A percentile compares a stretch with the other conserved stretches of the same genome.
Evolutionary conservation across 2,888 invertebrate species (phyloP).

Genomic region (Drosophila kuntzei): DNA sequence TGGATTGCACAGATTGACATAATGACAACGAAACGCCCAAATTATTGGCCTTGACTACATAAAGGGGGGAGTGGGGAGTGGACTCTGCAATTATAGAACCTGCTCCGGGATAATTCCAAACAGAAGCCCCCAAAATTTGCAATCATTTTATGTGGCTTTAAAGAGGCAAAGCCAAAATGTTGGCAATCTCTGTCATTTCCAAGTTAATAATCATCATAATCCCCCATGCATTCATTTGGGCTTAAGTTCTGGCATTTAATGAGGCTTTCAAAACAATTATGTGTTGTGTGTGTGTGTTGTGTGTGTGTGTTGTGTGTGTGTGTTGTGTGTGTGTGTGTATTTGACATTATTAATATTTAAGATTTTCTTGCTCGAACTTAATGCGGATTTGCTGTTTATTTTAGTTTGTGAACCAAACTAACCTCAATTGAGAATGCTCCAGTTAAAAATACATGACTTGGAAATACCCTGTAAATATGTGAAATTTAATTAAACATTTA

Average conservation of each 20-base stretch:
- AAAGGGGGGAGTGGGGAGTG: neutral
- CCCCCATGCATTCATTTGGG: slow-evolving; percentile 53
- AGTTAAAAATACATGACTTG: neutral
- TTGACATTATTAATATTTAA: slow-evolving; percentile 75
- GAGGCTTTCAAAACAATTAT: slow-evolving; percentile 81
- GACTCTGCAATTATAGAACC: slow-evolving; percentile 66
- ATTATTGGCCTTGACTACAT: slow-evolving; percentile 68
- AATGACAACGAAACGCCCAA: slow-evolving; percentile 78
- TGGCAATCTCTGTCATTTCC: slow-evolving; percentile 49
- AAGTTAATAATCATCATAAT: slow-evolving; percentile 76
- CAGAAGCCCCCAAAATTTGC: slow-evolving; percentile 61
- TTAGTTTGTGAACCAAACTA: slow-evolving; percentile 12
- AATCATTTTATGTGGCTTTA: slow-evolving; percentile 63
- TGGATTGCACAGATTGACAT: slow-evolving; percentile 70
- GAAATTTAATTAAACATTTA: no score
- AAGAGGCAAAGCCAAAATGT: slow-evolving; percentile 47
- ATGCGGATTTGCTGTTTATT: slow-evolving; percentile 34
- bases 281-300: slow-evolving; percentile 34
- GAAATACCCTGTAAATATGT: neutral
- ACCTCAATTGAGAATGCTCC: neutral
- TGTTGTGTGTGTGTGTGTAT: slow-evolving; percentile 31
- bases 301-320: slow-evolving; percentile 32
- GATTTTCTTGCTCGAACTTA: slow-evolving; percentile 38
- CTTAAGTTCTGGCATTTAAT: slow-evolving; percentile 79
- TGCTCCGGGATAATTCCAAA: slow-evolving; percentile 65